These are phyloP conservation scores for Desmodus rotundus DNA, from an alignment of 2,113 vertebrate species.

Conservation along the genomic window DNA sequence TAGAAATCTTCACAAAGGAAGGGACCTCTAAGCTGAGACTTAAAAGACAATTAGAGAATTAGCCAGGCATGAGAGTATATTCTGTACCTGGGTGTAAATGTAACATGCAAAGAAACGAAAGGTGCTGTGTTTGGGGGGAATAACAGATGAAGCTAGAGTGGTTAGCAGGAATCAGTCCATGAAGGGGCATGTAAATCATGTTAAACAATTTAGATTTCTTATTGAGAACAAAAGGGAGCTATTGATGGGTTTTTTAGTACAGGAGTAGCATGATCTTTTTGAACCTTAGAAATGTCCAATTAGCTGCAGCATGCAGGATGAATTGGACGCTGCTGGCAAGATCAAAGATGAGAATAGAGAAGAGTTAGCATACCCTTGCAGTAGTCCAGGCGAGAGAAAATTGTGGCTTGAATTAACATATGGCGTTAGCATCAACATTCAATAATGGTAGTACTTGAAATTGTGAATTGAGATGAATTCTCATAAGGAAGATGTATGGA, in stretches of 20 bases:
- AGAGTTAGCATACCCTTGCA: background rate
- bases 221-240: background rate
- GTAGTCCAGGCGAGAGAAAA: background rate
- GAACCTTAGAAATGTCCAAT: background rate
- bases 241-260: background rate
- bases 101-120: background rate
- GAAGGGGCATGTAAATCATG: background rate
- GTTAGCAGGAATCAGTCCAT: background rate
- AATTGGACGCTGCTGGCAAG: background rate
- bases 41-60: background rate
- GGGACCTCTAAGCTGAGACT: background rate
- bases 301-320: background rate
- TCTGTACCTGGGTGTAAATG: background rate
- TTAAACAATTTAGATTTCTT: background rate
- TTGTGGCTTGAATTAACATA: background rate
- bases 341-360: background rate
- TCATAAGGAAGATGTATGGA: background rate
- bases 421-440: background rate
- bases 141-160: background rate
- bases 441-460: background rate
- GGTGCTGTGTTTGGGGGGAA: background rate
- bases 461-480: background rate
- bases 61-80: background rate
- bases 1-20: background rate
- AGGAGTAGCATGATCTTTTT: background rate